Base-by-base conservation (phyloP, 2,113 vertebrate species). In the Condylura cristata region DNA sequence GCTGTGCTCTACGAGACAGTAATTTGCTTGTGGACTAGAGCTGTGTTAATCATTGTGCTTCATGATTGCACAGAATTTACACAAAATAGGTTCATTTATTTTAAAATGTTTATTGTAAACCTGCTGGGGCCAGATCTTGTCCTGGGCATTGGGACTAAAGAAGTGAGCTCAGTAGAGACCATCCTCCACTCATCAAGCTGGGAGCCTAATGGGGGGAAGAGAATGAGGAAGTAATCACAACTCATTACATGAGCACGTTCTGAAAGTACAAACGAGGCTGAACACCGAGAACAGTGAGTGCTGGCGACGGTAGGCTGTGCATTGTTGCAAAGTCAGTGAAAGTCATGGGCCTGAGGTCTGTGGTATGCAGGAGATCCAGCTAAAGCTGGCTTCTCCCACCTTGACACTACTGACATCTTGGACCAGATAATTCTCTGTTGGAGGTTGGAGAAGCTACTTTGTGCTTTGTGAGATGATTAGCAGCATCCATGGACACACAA, bases 21-120 rank as follows among this genome's bases (percentile, higher is more conserved):
- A 18, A 22, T 53, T 81, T 82, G 85, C 80, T 91, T 46, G 22
- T 28, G 44, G 68, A 24, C 18, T 60, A 39, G n/a, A 91, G 5
- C 75, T 86, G 4, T 89, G 63, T 44, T 95, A 17, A 93, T 56
- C 39, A 58, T n/a, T 76, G 56, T 58, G 24, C n/a, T 94, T 89
- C 22, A 51, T 79, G 46, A n/a, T 51, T 83, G 16, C n/a, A 46
- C 26, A 18, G 53, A 74, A 46, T 74, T 70, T 48, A 4, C 12
- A 78, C n/a, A 70, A 75, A 51, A 5, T 44, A 84, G 74, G 32
- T 58, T 74, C 5, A 37, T 53, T 65, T 86, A 84, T 84, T 89
- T 85, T 26, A 34, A 37, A 53, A 44, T 80, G 14, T 39, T 86
- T 76, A 8, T 61, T 75, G 17, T 84, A 53, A 53, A 51, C 44